Evolutionary conservation across 2,797 vertebrate genomes (phyloP), one percentile per base, ranked within the genome.

Genomic region (Leptodactylus fallax): DNA sequence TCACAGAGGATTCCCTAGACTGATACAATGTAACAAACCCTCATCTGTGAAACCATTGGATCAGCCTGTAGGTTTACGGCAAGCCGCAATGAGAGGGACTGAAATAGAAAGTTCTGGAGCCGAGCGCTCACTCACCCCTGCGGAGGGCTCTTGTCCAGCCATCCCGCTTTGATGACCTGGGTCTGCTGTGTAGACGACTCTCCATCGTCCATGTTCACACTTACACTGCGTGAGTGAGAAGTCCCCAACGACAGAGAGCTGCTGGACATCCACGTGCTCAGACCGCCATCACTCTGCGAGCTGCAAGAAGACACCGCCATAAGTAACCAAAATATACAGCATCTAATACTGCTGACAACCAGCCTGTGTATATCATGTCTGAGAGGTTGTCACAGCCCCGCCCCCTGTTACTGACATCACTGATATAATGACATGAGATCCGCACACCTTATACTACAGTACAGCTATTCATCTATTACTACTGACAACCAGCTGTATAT

Each of bases 61-160:
- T 36, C 4, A 4, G 36, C 36, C 36, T 36, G 36, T 36, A 36
- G 36, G 36, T 36, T 4, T 36, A 45, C 56, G 47, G 55, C 27
- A n/a, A n/a, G n/a, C n/a, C n/a, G n/a, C n/a, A 36, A 58, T 56
- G 19, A 25, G 63, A 23, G 63, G 21, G 3, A 0, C 23, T 65
- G 55, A 27, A 51, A 8, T 53, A 53, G 2, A 36, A 36, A 36
- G 36, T 36, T 36, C 36, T 36, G 36, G 4, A 23, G n/a, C 12
- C 19, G 47, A 36, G 60, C 8, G 71, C 19, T 6, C 58, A 87
- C 94, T 92, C 95, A 99, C 98, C 97, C 97, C 90, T 98, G 97
- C 0, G 98, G 98, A 0, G 97, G 97, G 93, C 97, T 98, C 94
- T 99, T 99, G 92, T 98, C 96, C 90, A 99, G 93, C 98, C 98